Conservation (phyloP, 2,113 vertebrate genomes). For the Engystomops pustulosus region DNA sequence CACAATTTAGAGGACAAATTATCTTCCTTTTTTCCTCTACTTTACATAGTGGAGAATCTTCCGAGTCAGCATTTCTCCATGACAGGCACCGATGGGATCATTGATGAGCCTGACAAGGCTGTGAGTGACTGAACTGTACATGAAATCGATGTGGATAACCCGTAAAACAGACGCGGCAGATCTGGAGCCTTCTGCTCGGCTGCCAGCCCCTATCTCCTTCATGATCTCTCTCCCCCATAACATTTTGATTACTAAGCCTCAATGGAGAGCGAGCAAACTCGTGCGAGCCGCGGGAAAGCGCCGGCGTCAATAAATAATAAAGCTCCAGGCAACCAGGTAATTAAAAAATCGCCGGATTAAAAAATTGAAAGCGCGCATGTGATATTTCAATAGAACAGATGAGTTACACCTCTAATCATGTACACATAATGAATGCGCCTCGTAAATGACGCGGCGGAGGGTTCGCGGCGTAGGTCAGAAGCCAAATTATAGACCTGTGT, state of each 20-base stretch:
- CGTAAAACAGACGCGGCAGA: background rate
- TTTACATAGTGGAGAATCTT: background rate
- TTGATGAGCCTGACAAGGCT: background rate
- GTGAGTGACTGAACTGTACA: constrained; percentile 19
- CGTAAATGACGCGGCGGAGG: background rate
- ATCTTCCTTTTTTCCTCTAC: background rate
- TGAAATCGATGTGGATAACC: constrained; percentile 30
- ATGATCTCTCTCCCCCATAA: constrained; percentile 10
- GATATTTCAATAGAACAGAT: constrained; percentile 39
- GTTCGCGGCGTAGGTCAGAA: background rate
- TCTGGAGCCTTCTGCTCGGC: background rate
- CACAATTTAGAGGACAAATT: background rate
- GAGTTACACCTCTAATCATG: constrained; percentile 28
- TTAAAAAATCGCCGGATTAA: constrained; percentile 16
- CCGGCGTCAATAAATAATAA: constrained; percentile 25
- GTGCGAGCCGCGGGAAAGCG: background rate
- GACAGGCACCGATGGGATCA: constrained; percentile 28
- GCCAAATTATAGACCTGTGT: constrained; percentile 33
- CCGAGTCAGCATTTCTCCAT: background rate
- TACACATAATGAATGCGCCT: background rate
- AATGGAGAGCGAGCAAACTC: background rate
- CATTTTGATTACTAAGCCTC: constrained; percentile 43
- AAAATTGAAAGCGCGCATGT: constrained; percentile 4
- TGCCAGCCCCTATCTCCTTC: background rate
- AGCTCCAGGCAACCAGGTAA: constrained; percentile 33